A percentile compares a stretch with the other conserved stretches of the same genome.
phyloP scores from a whole-genome alignment of 2,888 invertebrate species.

The Caenorhabditis japonica region DNA sequence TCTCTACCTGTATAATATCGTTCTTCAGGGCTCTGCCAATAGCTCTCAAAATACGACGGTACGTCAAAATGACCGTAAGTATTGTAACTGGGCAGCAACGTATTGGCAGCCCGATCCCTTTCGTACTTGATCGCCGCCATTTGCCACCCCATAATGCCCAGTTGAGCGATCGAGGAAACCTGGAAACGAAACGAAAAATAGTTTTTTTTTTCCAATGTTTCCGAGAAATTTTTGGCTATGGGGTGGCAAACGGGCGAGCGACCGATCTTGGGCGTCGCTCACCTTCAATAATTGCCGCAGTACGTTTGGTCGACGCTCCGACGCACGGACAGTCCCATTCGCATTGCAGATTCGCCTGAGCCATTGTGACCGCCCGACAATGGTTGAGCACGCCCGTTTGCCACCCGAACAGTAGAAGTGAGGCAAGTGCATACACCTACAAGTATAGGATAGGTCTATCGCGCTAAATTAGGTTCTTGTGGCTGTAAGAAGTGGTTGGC shows the following conservation, averaged over 20 bases:
- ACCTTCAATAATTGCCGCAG: slow-evolving; percentile 75
- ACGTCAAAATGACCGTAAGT: slow-evolving; percentile 75
- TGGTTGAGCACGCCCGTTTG: slow-evolving; percentile 73
- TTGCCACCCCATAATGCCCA: slow-evolving; percentile 77
- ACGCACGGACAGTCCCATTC: slow-evolving; percentile 76
- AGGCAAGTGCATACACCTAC: slow-evolving; percentile 73
- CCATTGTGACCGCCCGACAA: slow-evolving; percentile 74
- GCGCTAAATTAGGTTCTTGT: no score
- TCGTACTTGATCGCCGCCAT: slow-evolving; percentile 77
- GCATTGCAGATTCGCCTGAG: slow-evolving; percentile 74
- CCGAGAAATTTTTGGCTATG: not conserved
- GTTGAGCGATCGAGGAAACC: slow-evolving; percentile 74
- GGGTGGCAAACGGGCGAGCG: slow-evolving; percentile 30
- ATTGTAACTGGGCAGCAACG: slow-evolving; percentile 75
- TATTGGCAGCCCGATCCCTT: slow-evolving; percentile 75
- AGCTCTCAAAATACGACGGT: slow-evolving; percentile 76
- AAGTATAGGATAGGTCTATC: slow-evolving; percentile 6
- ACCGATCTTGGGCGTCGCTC: slow-evolving; percentile 16
- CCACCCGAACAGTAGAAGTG: slow-evolving; percentile 74
- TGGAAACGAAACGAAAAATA: no score
- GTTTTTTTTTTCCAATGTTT: not conserved
- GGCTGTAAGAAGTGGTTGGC: no score
- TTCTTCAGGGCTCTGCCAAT: slow-evolving; percentile 75
- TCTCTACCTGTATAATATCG: slow-evolving; percentile 66
- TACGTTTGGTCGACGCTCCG: slow-evolving; percentile 73